Conservation (phyloP, 2,797 vertebrate species). For the Gobionotothen gibberifrons region DNA sequence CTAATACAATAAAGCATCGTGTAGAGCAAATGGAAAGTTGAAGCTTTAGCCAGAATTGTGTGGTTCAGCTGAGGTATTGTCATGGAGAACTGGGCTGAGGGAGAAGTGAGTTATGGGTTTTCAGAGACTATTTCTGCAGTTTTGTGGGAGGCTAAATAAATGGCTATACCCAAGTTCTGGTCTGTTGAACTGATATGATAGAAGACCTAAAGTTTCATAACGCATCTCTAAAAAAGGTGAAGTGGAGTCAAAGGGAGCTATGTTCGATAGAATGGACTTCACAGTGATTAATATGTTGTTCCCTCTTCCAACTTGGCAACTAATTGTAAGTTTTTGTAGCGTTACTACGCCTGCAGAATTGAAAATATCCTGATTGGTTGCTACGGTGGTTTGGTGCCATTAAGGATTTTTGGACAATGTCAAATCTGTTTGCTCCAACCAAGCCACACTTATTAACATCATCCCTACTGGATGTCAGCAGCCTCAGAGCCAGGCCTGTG, state of each 20-base stretch:
- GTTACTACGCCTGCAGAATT: conserved; percentile 3
- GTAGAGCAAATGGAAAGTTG: conserved; percentile 44
- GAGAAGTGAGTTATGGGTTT: conserved; percentile 32
- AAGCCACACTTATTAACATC: conserved; percentile 56
- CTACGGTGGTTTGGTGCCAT: conserved; percentile 33
- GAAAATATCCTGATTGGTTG: conserved; percentile 19
- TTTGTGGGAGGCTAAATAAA: conserved; percentile 42
- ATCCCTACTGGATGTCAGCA: conserved; percentile 44
- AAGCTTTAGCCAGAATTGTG: conserved; percentile 31
- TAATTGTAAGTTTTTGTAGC: conserved; percentile 10
- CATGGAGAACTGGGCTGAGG: conserved; percentile 14
- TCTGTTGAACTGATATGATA: conserved; percentile 17
- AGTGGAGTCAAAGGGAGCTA: background rate
- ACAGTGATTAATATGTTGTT: conserved; percentile 15
- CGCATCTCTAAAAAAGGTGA: background rate
- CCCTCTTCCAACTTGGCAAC: background rate
- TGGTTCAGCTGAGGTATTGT: conserved; percentile 38
- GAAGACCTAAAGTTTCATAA: conserved; percentile 7
- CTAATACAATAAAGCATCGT: conserved; percentile 13
- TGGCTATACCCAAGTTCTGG: conserved; percentile 1
- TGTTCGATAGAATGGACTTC: background rate
- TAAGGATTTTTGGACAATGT: conserved; percentile 32
- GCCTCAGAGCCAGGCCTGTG: conserved; percentile 43
- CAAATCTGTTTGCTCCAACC: conserved; percentile 33
- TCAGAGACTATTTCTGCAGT: conserved; percentile 23